A percentile compares a stretch with the other conserved stretches of the same genome.
Evolutionary conservation across 2,888 invertebrate genomes (phyloP).

Genomic region (Achlya flavicornis): DNA sequence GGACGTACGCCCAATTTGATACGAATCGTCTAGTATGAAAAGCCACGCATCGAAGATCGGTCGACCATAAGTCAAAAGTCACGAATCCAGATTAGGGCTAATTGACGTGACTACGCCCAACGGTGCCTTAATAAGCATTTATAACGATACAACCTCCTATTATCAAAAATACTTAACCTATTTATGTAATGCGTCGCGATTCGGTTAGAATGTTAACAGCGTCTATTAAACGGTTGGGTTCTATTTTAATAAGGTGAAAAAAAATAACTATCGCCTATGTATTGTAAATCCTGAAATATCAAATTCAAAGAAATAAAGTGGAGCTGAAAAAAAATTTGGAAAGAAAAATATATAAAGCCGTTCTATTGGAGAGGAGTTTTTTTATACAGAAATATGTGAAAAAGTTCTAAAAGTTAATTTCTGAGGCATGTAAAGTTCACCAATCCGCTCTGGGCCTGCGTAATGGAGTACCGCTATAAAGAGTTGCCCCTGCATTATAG

Average conservation of each 20-base stretch:
- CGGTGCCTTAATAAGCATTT: conserved; percentile 76
- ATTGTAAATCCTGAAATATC: background rate
- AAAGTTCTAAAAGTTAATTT: too few relatives aligned
- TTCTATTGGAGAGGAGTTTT: too few relatives aligned
- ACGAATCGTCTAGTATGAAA: conserved; percentile 55
- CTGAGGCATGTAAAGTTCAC: too few relatives aligned
- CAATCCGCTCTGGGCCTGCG: too few relatives aligned
- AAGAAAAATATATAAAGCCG: too few relatives aligned
- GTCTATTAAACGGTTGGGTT: conserved; percentile 23
- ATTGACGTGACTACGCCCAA: conserved; percentile 76
- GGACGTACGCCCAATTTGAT: conserved; percentile 55
- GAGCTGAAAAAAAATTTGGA: too few relatives aligned
- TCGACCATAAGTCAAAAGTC: conserved; percentile 78
- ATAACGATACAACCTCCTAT: conserved; percentile 74
- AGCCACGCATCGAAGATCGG: conserved; percentile 72
- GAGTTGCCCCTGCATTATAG: too few relatives aligned
- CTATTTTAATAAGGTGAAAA: conserved; percentile 17
- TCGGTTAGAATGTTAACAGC: conserved; percentile 28
- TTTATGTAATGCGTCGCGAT: conserved; percentile 57
- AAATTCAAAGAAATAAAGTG: background rate
- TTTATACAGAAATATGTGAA: too few relatives aligned
- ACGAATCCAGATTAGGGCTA: conserved; percentile 74
- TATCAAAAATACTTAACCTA: conserved; percentile 82
- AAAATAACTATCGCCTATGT: background rate
- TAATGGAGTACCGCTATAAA: too few relatives aligned